Base-by-base conservation (phyloP, 2,113 vertebrate genomes). In the Cyanoderma ruficeps region DNA sequence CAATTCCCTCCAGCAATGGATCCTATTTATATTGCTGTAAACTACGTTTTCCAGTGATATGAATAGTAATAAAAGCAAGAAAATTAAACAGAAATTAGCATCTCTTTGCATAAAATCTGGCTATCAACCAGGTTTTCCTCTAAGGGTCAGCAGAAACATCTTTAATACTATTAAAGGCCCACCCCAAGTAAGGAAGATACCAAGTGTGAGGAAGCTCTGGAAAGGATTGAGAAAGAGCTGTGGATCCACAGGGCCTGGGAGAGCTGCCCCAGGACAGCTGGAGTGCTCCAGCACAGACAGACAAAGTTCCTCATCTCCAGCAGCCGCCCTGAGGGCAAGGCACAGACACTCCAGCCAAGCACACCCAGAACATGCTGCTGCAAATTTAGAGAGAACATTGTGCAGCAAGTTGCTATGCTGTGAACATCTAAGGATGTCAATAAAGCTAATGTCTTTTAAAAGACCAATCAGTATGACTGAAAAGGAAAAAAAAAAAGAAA, bases 1-100 rank as follows among this genome's bases (percentile, higher is more conserved):
- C 96, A 96, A 94, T 97, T 97, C 97, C 97, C 96, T 97, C 93
- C 94, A 97, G 97, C 97, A 93, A 97, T 79, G 92, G 92, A 88
- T 92, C 96, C 97, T 97, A 96, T 97, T 97, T 97, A 94, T 97
- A 97, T 82, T 96, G 95, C 96, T 97, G 91, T 95, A 97, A 97
- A 97, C 95, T 91, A 95, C 42, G 0, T 97, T 93, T 97, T 96
- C 91, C 96, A 96, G 92, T 91, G 97, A 97, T 97, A 97, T 94
- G 96, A 97, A 96, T 97, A 97, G 91, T 95, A 97, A 97, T 97
- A 97, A 97, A 96, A 95, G 87, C 42, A 35, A 97, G 94, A 96
- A 95, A 97, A 97, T 96, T 81, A 97, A 96, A 96, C 83, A 92
- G 94, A 87, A 96, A 97, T 97, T 97, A 94, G 46, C 77, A 83